Percentiles rank a stretch among this genome's conserved stretches.
These are phyloP conservation scores for Phengaris alcon DNA, from an alignment of 2,888 invertebrate genomes.

Conservation along the genomic window DNA sequence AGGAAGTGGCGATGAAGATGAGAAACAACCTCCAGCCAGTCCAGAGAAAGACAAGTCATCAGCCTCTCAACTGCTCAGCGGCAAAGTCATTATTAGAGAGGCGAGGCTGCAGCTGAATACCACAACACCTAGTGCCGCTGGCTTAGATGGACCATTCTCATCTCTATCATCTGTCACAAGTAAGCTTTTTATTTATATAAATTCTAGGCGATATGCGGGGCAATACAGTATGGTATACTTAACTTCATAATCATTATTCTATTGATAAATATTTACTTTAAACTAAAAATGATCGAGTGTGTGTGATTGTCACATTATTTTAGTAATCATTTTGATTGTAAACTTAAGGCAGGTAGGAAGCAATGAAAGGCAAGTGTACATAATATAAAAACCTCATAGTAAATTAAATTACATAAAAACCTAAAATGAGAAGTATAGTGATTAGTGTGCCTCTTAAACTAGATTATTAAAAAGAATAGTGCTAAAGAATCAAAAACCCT, in stretches of 20 bases:
- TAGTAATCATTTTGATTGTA: too few relatives aligned
- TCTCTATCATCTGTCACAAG: slow-evolving; percentile 61
- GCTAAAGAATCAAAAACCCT: background rate
- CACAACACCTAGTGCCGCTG: slow-evolving; percentile 60
- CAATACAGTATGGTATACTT: too few relatives aligned
- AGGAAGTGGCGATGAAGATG: slow-evolving; percentile 65
- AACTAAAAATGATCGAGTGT: too few relatives aligned
- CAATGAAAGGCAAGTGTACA: too few relatives aligned
- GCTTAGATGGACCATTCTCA: slow-evolving; percentile 85
- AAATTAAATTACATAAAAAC: too few relatives aligned
- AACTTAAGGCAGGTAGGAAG: too few relatives aligned
- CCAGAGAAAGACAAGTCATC: slow-evolving; percentile 69
- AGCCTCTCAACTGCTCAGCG: slow-evolving; percentile 76
- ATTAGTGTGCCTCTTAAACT: too few relatives aligned
- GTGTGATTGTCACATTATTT: too few relatives aligned
- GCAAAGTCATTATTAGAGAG: slow-evolving; percentile 84
- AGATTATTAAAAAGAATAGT: background rate
- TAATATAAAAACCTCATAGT: too few relatives aligned
- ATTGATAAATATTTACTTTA: too few relatives aligned
- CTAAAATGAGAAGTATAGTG: background rate
- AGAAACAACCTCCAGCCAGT: slow-evolving; percentile 62
- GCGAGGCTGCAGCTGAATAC: slow-evolving; percentile 82
- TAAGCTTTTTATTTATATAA: slow-evolving; percentile 48
- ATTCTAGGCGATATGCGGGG: too few relatives aligned
- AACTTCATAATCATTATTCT: too few relatives aligned